A percentile compares a stretch with the other conserved stretches of the same genome.
These are phyloP conservation scores for Xiphophorus hellerii DNA, from an alignment of 2,113 vertebrate species.

Conservation along the genomic window DNA sequence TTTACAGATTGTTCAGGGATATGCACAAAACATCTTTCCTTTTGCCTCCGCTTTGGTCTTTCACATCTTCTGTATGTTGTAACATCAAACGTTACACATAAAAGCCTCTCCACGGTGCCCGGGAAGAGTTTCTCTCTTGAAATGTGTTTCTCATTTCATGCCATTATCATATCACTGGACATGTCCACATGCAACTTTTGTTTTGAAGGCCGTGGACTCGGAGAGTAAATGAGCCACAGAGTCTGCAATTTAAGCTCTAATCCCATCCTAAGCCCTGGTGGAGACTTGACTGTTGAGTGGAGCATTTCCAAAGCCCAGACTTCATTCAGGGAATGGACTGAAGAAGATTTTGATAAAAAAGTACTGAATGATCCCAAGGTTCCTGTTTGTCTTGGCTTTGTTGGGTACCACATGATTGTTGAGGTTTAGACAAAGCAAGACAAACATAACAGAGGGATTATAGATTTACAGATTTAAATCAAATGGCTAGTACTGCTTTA, in stretches of 20 bases:
- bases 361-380: constrained; percentile 58
- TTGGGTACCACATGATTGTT: constrained; percentile 47
- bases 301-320: constrained; percentile 73
- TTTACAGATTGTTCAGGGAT: constrained; percentile 6
- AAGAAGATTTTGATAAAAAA: constrained; percentile 71
- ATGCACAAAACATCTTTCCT: constrained; percentile 34
- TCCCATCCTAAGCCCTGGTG: constrained; percentile 62
- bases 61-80: constrained; percentile 41
- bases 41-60: constrained; percentile 24
- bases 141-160: constrained; percentile 80
- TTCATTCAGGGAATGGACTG: constrained; percentile 53
- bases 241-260: constrained; percentile 77
- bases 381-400: constrained; percentile 73
- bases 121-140: constrained; percentile 48
- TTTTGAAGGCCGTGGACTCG: constrained; percentile 71
- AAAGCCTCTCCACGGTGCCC: constrained; percentile 49
- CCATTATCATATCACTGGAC: constrained; percentile 76
- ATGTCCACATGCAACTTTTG: constrained; percentile 71
- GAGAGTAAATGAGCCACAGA: constrained; percentile 76
- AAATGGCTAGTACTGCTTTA: not conserved
- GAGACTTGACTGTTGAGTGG: constrained; percentile 67
- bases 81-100: constrained; percentile 67
- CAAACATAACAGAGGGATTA: not conserved
- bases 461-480: not conserved
- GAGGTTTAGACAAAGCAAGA: not conserved